Percentiles rank a stretch among this genome's conserved stretches.
These are phyloP conservation scores for Myotis daubentonii DNA, from an alignment of 2,797 vertebrate species.

Conservation along the genomic window DNA sequence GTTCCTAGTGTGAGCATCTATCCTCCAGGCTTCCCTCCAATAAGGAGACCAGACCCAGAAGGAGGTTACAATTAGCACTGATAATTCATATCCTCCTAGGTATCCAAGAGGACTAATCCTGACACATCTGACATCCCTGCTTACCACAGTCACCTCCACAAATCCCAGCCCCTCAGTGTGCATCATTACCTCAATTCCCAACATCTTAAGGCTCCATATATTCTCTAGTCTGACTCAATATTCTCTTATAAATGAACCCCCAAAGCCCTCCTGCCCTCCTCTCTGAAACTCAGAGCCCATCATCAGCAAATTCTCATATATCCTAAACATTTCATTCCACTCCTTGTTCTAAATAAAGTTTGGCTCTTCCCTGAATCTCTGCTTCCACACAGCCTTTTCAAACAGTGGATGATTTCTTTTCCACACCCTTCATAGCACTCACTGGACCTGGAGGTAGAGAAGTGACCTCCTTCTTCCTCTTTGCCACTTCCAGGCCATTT, in stretches of 20 bases:
- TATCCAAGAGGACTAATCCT: background rate
- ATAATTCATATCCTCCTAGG: background rate
- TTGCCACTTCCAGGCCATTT: background rate
- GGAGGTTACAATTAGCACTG: background rate
- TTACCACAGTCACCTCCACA: background rate
- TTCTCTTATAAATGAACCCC: background rate
- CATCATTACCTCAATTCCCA: conserved; percentile 22
- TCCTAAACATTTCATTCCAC: conserved; percentile 13
- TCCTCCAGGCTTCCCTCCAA: background rate
- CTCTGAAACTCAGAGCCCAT: conserved; percentile 41
- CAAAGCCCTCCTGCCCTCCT: background rate
- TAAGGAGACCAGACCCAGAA: conserved; percentile 33
- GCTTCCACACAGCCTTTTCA: background rate
- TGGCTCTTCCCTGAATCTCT: background rate
- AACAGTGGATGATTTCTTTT: background rate
- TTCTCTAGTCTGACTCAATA: background rate
- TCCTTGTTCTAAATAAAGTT: conserved; percentile 28
- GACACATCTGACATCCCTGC: background rate
- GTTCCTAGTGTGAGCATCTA: background rate
- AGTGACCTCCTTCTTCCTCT: background rate
- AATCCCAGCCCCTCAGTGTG: background rate
- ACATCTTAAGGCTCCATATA: background rate
- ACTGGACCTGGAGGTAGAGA: background rate
- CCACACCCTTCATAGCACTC: background rate
- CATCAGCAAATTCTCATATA: background rate